Conservation (phyloP, 1,140 invertebrate species). For the Cherax quadricarinatus region DNA sequence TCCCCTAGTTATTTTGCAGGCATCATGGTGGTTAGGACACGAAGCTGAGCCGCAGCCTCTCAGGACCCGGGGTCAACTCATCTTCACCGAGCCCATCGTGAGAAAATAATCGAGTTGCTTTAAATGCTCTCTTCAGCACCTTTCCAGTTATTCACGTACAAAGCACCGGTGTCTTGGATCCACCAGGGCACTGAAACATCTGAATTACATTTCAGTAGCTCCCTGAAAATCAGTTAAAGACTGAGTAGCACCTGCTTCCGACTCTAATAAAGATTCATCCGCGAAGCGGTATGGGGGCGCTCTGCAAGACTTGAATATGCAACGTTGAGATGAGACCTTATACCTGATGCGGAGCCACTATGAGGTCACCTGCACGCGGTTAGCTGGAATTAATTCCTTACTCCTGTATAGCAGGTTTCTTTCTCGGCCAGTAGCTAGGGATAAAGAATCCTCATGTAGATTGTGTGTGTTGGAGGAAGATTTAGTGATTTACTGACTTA, state of each 20-base stretch:
- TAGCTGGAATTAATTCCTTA: conserved; percentile 20
- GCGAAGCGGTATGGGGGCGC: no score
- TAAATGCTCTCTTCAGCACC: neutral
- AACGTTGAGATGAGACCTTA: neutral
- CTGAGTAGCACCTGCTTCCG: no score
- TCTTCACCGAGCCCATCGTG: neutral
- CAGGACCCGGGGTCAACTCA: neutral
- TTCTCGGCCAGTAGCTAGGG: neutral
- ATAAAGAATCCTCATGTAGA: neutral
- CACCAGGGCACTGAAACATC: no score
- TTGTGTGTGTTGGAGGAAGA: neutral
- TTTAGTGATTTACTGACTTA: neutral
- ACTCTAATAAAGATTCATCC: no score
- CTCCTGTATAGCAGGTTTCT: neutral
- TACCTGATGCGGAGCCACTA: neutral
- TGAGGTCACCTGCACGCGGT: conserved; percentile 17
- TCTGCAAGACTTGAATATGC: neutral
- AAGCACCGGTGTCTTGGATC: no score
- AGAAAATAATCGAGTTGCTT: neutral
- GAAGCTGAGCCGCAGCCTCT: neutral
- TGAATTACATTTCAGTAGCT: no score
- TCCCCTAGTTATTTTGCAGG: neutral
- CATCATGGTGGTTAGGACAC: neutral
- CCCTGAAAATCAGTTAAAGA: no score
- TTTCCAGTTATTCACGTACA: no score